Conservation (phyloP, 2,113 vertebrate genomes). For the Sitta europaea region DNA sequence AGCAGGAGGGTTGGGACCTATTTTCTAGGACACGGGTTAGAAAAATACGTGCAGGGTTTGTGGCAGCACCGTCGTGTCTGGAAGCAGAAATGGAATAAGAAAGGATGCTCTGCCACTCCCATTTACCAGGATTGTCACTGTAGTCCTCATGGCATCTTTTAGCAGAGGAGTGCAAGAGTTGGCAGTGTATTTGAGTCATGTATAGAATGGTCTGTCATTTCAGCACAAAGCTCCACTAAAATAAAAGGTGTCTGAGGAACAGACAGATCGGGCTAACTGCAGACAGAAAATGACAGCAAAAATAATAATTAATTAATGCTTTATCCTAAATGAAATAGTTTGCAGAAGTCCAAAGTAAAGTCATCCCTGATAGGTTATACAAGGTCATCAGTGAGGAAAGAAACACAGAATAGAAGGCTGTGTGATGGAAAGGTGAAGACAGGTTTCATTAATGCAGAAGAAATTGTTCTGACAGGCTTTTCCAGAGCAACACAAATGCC, state of each 20-base stretch:
- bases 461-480: background rate
- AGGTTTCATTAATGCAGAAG: background rate
- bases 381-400: background rate
- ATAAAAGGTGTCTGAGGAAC: background rate
- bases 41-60: background rate
- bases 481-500: background rate
- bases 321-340: background rate
- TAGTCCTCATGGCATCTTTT: background rate
- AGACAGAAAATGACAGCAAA: fast-evolving
- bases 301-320: background rate
- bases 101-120: background rate
- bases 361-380: background rate
- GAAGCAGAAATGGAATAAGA: background rate
- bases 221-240: background rate
- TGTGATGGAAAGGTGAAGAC: background rate
- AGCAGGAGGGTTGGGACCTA: background rate
- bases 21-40: background rate
- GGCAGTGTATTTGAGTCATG: background rate
- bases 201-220: background rate
- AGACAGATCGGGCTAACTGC: background rate
- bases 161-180: background rate
- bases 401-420: background rate
- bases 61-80: background rate
- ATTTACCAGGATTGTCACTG: background rate
- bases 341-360: background rate